phyloP scores from a whole-genome alignment of 2,113 vertebrate genomes.

The Furnarius figulus region DNA sequence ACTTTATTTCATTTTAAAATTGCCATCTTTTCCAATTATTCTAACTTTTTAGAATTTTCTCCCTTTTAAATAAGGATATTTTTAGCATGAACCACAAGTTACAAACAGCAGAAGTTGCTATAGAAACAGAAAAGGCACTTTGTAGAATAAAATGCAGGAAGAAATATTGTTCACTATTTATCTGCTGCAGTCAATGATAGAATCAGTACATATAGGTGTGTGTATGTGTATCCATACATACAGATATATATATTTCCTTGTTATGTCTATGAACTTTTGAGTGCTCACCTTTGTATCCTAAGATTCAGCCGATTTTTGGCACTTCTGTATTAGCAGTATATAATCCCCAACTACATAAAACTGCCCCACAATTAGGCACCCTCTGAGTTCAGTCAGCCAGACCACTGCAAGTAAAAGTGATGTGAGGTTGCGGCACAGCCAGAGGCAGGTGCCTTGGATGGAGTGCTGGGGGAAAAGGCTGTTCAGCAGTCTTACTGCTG shows the following conservation, averaged over 20 bases:
- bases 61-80: slow-evolving; percentile 63
- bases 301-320: not conserved
- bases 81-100: slow-evolving; percentile 66
- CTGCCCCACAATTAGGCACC: not conserved
- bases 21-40: slow-evolving; percentile 48
- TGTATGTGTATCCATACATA: not conserved
- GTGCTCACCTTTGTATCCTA: not conserved
- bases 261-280: not conserved
- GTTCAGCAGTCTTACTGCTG: not conserved
- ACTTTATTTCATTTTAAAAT: slow-evolving; percentile 59
- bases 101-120: slow-evolving; percentile 77
- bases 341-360: not conserved
- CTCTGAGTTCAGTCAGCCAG: not conserved
- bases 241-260: not conserved
- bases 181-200: not conserved
- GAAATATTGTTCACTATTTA: slow-evolving; percentile 59
- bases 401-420: not conserved
- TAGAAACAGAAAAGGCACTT: slow-evolving; percentile 73
- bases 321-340: not conserved
- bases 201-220: not conserved
- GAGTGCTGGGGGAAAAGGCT: not conserved
- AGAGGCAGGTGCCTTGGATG: not conserved
- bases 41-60: slow-evolving; percentile 58
- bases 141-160: slow-evolving; percentile 35
- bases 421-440: not conserved